Percentiles rank a stretch among this genome's conserved stretches.
phyloP scores from a whole-genome alignment of 1,140 invertebrate genomes.

The Drosophila arizonae region DNA sequence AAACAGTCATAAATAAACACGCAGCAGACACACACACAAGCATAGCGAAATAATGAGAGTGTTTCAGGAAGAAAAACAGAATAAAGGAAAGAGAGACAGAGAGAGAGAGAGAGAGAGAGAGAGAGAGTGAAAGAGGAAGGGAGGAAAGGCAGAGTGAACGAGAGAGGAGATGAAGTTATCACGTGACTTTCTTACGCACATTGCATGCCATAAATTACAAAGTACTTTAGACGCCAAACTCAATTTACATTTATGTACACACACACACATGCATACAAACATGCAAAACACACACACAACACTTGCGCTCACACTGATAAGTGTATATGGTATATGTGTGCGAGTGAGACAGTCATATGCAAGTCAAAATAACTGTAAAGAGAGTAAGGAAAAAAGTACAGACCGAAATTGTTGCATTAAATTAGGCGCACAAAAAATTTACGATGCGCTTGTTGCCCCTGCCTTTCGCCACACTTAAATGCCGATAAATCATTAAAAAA shows the following conservation, averaged over 20 bases:
- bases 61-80: constrained; percentile 10
- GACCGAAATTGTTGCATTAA: constrained; percentile 75
- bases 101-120: not conserved
- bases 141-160: not conserved
- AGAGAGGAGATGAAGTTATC: constrained; percentile 67
- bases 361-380: constrained; percentile 39
- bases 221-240: constrained; percentile 79
- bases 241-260: constrained; percentile 76
- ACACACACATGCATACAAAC: constrained; percentile 27
- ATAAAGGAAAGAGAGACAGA: not conserved
- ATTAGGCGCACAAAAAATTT: constrained; percentile 74
- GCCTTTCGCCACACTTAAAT: constrained; percentile 64
- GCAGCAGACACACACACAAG: constrained; percentile 20
- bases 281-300: constrained; percentile 25
- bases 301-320: constrained; percentile 56
- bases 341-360: not conserved
- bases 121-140: not conserved
- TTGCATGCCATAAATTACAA: constrained; percentile 80
- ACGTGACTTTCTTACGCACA: constrained; percentile 79
- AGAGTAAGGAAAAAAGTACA: constrained; percentile 11
- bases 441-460: constrained; percentile 62
- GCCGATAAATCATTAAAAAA: constrained; percentile 78
- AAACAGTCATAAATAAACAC: constrained; percentile 74
- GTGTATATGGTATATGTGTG: constrained; percentile 39
- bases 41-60: constrained; percentile 50